Conservation (phyloP, 2,888 invertebrate genomes). For the Dicycla oo region DNA sequence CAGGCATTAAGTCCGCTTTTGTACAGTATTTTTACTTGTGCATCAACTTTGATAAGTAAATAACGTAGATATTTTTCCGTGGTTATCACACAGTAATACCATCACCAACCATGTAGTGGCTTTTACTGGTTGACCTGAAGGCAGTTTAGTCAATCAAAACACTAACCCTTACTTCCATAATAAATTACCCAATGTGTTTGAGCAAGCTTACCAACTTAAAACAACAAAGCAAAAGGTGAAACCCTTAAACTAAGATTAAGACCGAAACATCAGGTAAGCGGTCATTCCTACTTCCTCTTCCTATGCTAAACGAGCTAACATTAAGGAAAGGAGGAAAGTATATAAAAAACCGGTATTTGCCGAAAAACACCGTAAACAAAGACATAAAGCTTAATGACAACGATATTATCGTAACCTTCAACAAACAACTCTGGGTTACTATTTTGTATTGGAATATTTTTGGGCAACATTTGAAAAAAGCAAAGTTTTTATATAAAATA, state of each 20-base stretch:
- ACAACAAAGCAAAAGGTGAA: not conserved
- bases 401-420: conserved; percentile 63
- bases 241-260: conserved; percentile 31
- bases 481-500: no score
- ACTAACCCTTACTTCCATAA: not conserved
- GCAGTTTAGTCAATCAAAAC: not conserved
- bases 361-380: conserved; percentile 68
- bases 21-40: no score
- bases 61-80: no score
- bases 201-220: not conserved
- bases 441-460: conserved; percentile 43
- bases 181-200: no score
- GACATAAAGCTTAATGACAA: conserved; percentile 72
- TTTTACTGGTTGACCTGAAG: not conserved
- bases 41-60: no score
- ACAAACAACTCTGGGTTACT: conserved; percentile 57
- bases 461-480: conserved; percentile 13
- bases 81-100: no score
- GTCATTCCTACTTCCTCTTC: conserved; percentile 46
- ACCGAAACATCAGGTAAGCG: conserved; percentile 31
- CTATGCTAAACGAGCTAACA: conserved; percentile 26
- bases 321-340: conserved; percentile 42
- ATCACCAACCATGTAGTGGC: no score
- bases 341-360: conserved; percentile 53
- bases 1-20: no score